Evolutionary conservation across 1,140 invertebrate genomes (phyloP).

Genomic region (Dermatophagoides farinae): DNA sequence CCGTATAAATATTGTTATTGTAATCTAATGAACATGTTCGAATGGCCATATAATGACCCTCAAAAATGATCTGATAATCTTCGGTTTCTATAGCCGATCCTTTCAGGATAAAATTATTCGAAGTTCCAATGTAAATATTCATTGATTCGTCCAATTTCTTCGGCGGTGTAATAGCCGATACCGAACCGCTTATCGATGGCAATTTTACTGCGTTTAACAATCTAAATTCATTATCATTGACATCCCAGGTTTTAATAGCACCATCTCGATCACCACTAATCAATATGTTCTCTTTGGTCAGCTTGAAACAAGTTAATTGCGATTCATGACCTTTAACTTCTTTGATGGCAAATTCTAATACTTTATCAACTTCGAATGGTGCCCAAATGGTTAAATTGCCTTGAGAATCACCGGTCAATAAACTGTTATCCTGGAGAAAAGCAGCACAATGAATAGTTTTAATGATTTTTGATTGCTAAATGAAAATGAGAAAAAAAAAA

Average conservation of each 20-base stretch:
- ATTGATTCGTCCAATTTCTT: slow-evolving; percentile 56
- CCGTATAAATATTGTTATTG: slow-evolving; percentile 75
- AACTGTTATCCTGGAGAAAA: slow-evolving; percentile 76
- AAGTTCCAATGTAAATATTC: slow-evolving; percentile 77
- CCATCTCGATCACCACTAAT: slow-evolving; percentile 9
- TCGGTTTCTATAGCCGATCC: slow-evolving; percentile 60
- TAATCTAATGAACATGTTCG: slow-evolving; percentile 72
- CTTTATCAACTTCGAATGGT: slow-evolving; percentile 53
- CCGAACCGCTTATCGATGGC: neutral
- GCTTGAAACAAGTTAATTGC: neutral
- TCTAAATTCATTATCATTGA: slow-evolving; percentile 1
- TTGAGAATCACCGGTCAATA: slow-evolving; percentile 78
- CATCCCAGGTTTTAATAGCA: slow-evolving; percentile 10
- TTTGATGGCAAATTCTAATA: slow-evolving; percentile 24
- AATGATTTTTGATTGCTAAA: slow-evolving; percentile 17
- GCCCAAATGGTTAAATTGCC: slow-evolving; percentile 84
- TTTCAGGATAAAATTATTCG: slow-evolving; percentile 72
- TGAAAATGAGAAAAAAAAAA: neutral
- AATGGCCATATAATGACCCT: slow-evolving; percentile 73
- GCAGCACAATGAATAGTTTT: slow-evolving; percentile 42
- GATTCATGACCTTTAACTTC: slow-evolving; percentile 25
- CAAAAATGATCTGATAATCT: slow-evolving; percentile 40
- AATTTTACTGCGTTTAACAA: slow-evolving; percentile 7
- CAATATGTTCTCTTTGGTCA: neutral
- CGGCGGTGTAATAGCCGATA: neutral